A percentile compares a stretch with the other conserved stretches of the same genome.
Conservation (phyloP, 2,113 vertebrate genomes). For the Pagrus major region DNA sequence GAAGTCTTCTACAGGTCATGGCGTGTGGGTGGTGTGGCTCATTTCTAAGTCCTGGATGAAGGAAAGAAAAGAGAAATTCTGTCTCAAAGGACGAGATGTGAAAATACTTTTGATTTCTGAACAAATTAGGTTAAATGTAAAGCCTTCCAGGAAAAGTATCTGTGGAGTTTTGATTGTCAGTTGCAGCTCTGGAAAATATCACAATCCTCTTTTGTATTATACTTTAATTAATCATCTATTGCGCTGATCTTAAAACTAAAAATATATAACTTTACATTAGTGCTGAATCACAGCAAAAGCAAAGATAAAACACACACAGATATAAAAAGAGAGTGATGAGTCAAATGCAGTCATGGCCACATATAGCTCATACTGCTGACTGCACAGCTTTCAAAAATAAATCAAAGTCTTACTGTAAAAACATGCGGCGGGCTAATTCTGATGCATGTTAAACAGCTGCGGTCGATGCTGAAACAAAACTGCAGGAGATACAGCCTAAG, state of each 20-base stretch:
- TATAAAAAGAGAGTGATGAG: conserved; percentile 20
- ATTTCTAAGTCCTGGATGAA: background rate
- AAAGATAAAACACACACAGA: background rate
- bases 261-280: background rate
- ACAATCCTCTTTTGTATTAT: background rate
- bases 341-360: conserved; percentile 4
- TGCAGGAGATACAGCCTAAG: background rate
- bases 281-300: background rate
- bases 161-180: conserved; percentile 1
- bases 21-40: background rate
- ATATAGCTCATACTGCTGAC: conserved; percentile 24
- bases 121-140: conserved; percentile 11
- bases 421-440: background rate
- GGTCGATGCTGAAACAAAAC: conserved; percentile 1
- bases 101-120: conserved; percentile 7
- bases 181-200: background rate
- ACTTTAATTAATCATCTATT: background rate
- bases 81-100: background rate
- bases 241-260: background rate
- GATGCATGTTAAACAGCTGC: conserved; percentile 25
- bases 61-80: background rate
- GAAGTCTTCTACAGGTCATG: conserved; percentile 25
- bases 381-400: conserved; percentile 33
- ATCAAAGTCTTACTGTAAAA: conserved; percentile 31
- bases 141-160: background rate